Evolutionary conservation across 2,113 vertebrate genomes (phyloP).

Genomic region (Colinus virginianus): DNA sequence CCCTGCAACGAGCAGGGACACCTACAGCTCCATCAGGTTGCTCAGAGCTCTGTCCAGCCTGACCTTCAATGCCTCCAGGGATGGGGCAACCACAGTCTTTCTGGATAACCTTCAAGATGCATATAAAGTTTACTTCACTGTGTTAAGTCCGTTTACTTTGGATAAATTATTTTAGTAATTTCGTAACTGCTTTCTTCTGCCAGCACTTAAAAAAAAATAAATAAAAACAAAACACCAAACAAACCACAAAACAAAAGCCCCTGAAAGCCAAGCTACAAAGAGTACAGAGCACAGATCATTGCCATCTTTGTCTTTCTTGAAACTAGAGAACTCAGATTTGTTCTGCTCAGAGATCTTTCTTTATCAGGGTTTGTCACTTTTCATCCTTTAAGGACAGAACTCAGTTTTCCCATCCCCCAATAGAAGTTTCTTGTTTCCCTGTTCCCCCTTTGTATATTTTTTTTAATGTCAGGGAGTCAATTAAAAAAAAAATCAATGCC

Average conservation of each 20-base stretch:
- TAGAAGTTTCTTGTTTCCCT: not conserved
- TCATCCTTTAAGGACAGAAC: not conserved
- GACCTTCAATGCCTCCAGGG: too few species aligned
- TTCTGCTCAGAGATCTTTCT: not conserved
- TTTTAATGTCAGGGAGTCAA: not conserved
- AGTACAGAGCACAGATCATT: not conserved
- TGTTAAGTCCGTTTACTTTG: not conserved
- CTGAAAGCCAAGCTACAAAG: not conserved
- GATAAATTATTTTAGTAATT: not conserved
- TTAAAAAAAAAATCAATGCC: not conserved
- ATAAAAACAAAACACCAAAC: not conserved
- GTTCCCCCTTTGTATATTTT: not conserved
- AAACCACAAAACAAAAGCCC: too few species aligned
- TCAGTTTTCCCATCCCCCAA: not conserved
- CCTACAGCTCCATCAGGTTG: too few species aligned
- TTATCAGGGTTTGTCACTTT: not conserved
- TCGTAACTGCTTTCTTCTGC: not conserved
- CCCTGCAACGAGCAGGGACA: too few species aligned
- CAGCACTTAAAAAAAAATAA: not conserved
- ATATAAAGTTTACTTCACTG: not conserved
- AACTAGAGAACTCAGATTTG: not conserved
- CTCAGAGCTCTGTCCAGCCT: too few species aligned
- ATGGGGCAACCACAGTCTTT: too few species aligned
- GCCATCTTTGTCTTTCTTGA: not conserved
- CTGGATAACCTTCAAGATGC: not conserved